Evolutionary conservation across 2,888 invertebrate species (phyloP), one percentile per base, ranked within the genome.

Genomic region (Carabus problematicus): DNA sequence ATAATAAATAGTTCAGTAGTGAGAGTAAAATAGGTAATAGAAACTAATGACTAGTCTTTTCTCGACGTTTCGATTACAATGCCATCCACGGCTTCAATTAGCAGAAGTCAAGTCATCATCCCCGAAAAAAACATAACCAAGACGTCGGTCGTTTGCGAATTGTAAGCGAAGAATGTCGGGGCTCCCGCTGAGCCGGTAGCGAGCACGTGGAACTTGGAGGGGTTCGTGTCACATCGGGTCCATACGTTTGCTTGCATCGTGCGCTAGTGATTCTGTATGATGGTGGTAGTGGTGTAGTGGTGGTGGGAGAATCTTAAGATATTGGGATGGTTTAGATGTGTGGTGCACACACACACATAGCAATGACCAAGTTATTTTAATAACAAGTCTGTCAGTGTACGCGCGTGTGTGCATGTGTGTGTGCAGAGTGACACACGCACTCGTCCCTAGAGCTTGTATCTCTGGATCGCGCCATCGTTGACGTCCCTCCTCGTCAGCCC

Each of bases 141-240:
- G 92, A 92, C 92, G 93, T 93, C 92, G 92, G 91, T 93, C 92
- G 93, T 91, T 91, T 91, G 91, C 91, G 90, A 91, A 91, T 91
- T 89, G 91, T 89, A 89, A 91, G 91, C 91, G 91, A 91, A 90
- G 90, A 91, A 90, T 91, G 90, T 84, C 74, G 80, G 77, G 75
- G 75, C 73, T 79, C 81, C 80, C 79, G 79, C 77, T 71, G 72
- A 74, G 78, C 73, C 52, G 16, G 42, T 11, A 12, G 16, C 39
- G 54, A 64, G 41, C 59, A 60, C 60, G 64, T 64, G 64, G 18
- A 18, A 41, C 12, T 39, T 41, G 56, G 12, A 60, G 77, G 75
- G 73, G 70, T 58, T 75, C 75, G n/a, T 16, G 9, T 3, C 12
- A 14, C 52, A 14, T 16, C 14, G n/a, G 29, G 42, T 59, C 6